Evolutionary conservation across 2,797 vertebrate species (phyloP), one percentile per base, ranked within the genome.

Genomic region (Amazonetta brasiliensis): DNA sequence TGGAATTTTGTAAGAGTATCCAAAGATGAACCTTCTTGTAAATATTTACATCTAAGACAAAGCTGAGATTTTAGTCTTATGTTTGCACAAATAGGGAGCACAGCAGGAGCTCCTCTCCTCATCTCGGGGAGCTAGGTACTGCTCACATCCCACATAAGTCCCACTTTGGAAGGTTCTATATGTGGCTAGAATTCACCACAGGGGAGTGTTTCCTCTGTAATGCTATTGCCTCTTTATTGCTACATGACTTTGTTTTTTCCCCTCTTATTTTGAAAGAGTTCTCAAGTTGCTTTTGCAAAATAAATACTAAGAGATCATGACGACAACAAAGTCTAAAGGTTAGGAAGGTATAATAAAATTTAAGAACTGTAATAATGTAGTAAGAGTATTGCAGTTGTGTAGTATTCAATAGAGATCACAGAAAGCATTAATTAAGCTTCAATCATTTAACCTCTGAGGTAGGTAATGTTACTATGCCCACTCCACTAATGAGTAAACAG

Each of bases 371-470:
- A 95, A 93, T 94, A 92, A 90, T 26, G 46, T 21, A 58, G 72
- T 15, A 77, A n/a, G 18, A 93, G n/a, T 64, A 31, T 56, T 89
- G 54, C 64, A 89, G 37, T 66, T 52, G 3, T 64, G 31, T n/a
- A 72, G 50, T 67, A 67, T 91, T 94, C 87, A 87, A 88, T 41
- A 94, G 74, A 84, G 46, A 56, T 59, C 9, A 4, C 52, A 73
- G 64, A 88, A 96, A 95, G 23, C 52, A 60, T 83, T 95, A 90
- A 96, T 96, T 95, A 94, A 92, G 44, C 71, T 91, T 94, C 88
- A 94, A 33, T 87, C 80, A 54, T 81, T 86, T 90, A 73, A 90
- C 71, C 41, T 88, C 71, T 64, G 77, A 94, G 60, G 84, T 77
- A 94, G 56, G 89, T 63, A 89, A 44, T 84, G 78, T 81, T 93